Percentiles rank a stretch among this genome's conserved stretches.
Evolutionary conservation across 2,888 invertebrate species (phyloP).

Genomic region (Ophion slaviceki): DNA sequence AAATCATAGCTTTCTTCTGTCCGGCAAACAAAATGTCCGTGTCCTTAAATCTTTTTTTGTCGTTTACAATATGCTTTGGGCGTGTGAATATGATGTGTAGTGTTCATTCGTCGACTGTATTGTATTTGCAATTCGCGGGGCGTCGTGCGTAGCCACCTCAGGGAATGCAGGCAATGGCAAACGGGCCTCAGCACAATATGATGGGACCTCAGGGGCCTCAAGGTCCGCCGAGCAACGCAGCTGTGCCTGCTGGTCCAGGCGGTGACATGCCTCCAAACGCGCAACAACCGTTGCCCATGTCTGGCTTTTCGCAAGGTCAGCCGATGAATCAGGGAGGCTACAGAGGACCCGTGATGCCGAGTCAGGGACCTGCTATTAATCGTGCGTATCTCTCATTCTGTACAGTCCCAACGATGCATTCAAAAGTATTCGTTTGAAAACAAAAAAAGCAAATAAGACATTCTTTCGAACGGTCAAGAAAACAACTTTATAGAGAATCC

Average conservation of each 20-base stretch:
- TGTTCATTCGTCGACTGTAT: neutral
- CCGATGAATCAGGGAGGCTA: conserved; percentile 82
- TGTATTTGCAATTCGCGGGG: neutral
- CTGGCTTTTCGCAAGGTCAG: conserved; percentile 81
- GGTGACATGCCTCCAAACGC: conserved; percentile 81
- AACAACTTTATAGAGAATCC: neutral
- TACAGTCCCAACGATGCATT: neutral
- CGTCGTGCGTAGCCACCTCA: conserved; percentile 85
- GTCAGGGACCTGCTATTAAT: conserved; percentile 84
- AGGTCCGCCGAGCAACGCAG: conserved; percentile 79
- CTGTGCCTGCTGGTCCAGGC: conserved; percentile 80
- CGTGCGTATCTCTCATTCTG: conserved; percentile 72
- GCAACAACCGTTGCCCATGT: conserved; percentile 81
- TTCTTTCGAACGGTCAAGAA: neutral
- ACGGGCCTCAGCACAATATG: conserved; percentile 83
- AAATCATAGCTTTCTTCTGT: neutral
- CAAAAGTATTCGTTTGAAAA: neutral
- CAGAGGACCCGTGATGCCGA: conserved; percentile 86
- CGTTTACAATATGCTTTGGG: neutral
- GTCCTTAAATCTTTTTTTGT: neutral
- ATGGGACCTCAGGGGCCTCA: conserved; percentile 83
- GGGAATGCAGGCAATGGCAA: conserved; percentile 84
- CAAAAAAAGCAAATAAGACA: conserved; percentile 1
- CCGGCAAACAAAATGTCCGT: neutral
- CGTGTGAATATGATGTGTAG: neutral